A percentile compares a stretch with the other conserved stretches of the same genome.
Conservation (phyloP, 2,113 vertebrate genomes). For the Leptocoma aspasia region DNA sequence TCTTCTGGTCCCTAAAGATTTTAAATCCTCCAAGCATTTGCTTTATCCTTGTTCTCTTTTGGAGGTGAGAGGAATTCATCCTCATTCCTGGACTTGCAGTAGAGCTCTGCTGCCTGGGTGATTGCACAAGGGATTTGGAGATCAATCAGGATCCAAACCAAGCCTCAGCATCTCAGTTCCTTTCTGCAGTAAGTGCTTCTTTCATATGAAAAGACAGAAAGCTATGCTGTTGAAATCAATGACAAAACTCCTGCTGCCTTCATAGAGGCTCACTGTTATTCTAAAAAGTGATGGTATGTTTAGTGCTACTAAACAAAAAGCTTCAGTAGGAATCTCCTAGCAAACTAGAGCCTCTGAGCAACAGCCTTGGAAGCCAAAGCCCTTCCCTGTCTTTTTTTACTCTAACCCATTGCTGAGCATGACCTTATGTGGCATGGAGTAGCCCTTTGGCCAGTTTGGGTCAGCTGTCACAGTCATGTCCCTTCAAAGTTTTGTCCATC, state of each 20-base stretch:
- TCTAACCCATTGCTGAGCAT: neutral
- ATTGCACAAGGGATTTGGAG: conserved; percentile 15
- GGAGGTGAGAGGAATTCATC: neutral
- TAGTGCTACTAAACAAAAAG: neutral
- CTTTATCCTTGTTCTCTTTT: conserved; percentile 24
- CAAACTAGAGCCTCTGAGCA: neutral
- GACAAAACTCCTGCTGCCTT: neutral
- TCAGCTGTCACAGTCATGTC: neutral
- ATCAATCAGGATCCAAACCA: conserved; percentile 10
- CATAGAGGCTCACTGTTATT: neutral
- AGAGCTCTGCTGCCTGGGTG: neutral
- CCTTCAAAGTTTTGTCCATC: neutral
- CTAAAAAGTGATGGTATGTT: neutral
- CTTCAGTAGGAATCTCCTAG: neutral
- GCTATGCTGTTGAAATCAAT: neutral
- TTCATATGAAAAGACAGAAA: conserved; percentile 5
- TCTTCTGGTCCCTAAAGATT: neutral
- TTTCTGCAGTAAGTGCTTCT: neutral
- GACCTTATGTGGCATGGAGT: neutral
- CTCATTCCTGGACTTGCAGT: neutral
- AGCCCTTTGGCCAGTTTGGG: neutral
- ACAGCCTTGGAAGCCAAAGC: neutral
- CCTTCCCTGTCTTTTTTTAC: neutral
- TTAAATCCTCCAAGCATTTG: conserved; percentile 9
- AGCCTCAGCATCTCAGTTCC: neutral